Evolutionary conservation across 2,797 vertebrate species (phyloP), one percentile per base, ranked within the genome.

Genomic region (Mormyrops boulengeri): DNA sequence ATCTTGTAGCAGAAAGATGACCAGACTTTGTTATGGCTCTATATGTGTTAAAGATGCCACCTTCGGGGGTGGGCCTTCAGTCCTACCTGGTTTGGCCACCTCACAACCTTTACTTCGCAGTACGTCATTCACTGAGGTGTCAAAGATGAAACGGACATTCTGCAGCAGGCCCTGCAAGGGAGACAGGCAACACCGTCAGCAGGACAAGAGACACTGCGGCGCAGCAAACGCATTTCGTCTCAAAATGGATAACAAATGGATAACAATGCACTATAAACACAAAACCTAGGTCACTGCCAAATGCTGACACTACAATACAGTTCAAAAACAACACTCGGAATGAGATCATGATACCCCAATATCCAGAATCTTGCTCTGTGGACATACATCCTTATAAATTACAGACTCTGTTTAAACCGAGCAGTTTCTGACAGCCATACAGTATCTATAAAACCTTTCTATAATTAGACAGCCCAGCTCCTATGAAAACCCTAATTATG

Each of bases 131-230:
- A 99, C 60, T 0, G 98, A 94, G 14, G 96, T 96, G 88, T 97
- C 97, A 93, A 99, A 99, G 91, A 97, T 93, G 90, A 99, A 95
- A 34, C 92, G 95, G 90, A 99, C 95, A 88, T 97, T 98, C 95
- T 99, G 98, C 91, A 99, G 96, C 90, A 99, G 95, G 82, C 98
- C 99, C 99, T 99, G 96, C 91, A 89, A 90, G 88, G 89, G 1
- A 38, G 19, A 41, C 5, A 44, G 14, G 30, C 34, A 17, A 11
- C 85, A 38, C 14, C 14, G 14, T 77, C 69, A 19, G 69, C 69
- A 7, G 69, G 69, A 77, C 69, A 17, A 77, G 66, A 73, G 14
- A 19, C 34, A 19, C 69, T 77, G 69, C 2, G 34, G 69, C 2
- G 0, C 14, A 41, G 69, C 8, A 26, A 53, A 44, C 3, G 9